These are phyloP conservation scores for Oreohelix idahoensis DNA, from an alignment of 1,140 invertebrate genomes.

Conservation along the genomic window DNA sequence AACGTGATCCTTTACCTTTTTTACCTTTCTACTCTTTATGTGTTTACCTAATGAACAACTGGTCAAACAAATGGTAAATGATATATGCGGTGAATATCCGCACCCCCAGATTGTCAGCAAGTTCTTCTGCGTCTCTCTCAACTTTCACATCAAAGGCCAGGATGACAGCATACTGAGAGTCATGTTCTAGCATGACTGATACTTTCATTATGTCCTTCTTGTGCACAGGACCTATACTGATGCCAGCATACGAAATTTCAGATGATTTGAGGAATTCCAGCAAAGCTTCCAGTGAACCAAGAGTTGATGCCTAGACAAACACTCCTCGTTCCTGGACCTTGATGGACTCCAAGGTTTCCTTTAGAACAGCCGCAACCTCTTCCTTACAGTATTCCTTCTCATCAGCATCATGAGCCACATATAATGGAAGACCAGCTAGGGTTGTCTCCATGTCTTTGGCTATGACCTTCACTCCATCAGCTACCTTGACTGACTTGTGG, in stretches of 20 bases:
- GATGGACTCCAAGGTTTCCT: slow-evolving; percentile 91
- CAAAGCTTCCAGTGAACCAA: slow-evolving; percentile 97
- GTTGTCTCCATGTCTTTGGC: slow-evolving; percentile 98
- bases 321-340: slow-evolving; percentile 93
- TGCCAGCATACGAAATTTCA: slow-evolving; percentile 98
- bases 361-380: slow-evolving; percentile 77
- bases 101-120: slow-evolving; percentile 94
- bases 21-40: no score
- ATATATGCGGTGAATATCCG: slow-evolving; percentile 99
- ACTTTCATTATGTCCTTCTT: slow-evolving; percentile 99
- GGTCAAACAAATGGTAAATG: slow-evolving; percentile 99
- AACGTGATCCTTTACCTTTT: no score
- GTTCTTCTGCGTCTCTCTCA: slow-evolving; percentile 96
- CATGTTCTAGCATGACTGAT: slow-evolving; percentile 98
- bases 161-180: slow-evolving; percentile 97
- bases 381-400: slow-evolving; percentile 87
- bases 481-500: slow-evolving; percentile 94
- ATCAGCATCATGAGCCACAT: slow-evolving; percentile 91
- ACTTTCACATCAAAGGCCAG: slow-evolving; percentile 99
- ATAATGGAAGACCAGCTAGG: slow-evolving; percentile 84
- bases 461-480: slow-evolving; percentile 96
- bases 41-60: no score
- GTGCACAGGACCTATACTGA: slow-evolving; percentile 99
- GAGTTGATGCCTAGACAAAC: slow-evolving; percentile 98
- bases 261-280: slow-evolving; percentile 94